Conservation (phyloP, 2,113 vertebrate genomes). For the Ahaetulla prasina region DNA sequence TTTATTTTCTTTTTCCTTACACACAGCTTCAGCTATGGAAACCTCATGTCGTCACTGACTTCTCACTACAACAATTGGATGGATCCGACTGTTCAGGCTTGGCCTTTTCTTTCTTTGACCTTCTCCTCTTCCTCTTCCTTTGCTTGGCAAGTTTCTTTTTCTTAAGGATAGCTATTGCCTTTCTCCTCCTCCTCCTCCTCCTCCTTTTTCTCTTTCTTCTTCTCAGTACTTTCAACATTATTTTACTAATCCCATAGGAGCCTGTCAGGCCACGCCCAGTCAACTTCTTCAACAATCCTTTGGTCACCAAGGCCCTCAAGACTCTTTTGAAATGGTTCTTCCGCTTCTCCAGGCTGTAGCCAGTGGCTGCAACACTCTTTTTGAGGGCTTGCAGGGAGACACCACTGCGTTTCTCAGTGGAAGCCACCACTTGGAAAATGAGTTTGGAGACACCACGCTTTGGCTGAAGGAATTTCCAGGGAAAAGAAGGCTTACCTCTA, state of each 20-base stretch:
- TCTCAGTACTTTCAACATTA: constrained; percentile 8
- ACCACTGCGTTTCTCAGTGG: background rate
- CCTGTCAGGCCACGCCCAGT: constrained; percentile 16
- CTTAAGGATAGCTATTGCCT: background rate
- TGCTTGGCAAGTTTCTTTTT: background rate
- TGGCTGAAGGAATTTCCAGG: constrained; percentile 2
- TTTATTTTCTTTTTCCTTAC: constrained; percentile 26
- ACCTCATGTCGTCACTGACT: background rate
- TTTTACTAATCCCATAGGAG: constrained; percentile 16
- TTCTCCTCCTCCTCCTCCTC: background rate
- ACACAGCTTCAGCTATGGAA: constrained; percentile 21
- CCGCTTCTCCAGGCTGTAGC: constrained; percentile 11
- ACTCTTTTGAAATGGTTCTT: constrained; percentile 14
- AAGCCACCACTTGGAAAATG: constrained; percentile 13
- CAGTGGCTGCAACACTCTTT: constrained; percentile 3
- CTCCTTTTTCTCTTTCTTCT: background rate
- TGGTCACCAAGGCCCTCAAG: background rate
- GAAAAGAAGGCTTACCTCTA: background rate
- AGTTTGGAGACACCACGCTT: constrained; percentile 14
- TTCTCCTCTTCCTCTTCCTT: background rate
- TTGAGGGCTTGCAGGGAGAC: constrained; percentile 17
- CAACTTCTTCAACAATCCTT: constrained; percentile 11
- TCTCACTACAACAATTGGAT: background rate
- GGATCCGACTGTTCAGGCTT: background rate
- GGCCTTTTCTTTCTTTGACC: background rate